Conservation (phyloP, 2,113 vertebrate species). For the Cynocephalus volans region DNA sequence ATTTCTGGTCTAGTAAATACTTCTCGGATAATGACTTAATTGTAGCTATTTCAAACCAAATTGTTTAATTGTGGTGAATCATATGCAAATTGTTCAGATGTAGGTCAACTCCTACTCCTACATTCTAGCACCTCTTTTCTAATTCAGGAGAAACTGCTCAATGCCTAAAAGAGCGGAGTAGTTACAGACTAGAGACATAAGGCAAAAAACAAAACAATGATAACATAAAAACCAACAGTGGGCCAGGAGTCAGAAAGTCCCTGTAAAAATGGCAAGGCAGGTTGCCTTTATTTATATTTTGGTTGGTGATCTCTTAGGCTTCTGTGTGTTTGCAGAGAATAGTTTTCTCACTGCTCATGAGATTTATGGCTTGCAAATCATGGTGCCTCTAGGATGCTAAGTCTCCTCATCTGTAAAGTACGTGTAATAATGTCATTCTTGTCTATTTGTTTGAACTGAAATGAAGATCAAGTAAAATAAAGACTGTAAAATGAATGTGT, state of each 20-base stretch:
- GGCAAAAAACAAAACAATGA: neutral
- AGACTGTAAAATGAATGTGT: neutral
- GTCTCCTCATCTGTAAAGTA: neutral
- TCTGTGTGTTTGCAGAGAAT: neutral
- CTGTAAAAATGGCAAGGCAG: neutral
- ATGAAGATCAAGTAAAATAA: neutral
- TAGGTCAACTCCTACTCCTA: slow-evolving; percentile 63
- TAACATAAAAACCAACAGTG: neutral
- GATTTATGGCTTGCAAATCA: neutral
- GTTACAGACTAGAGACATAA: neutral
- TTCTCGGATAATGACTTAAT: slow-evolving; percentile 82
- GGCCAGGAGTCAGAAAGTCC: neutral
- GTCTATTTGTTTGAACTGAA: neutral
- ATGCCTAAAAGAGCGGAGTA: slow-evolving; percentile 30
- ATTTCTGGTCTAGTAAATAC: slow-evolving; percentile 77
- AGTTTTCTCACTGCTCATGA: neutral
- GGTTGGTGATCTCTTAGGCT: neutral
- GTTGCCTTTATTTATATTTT: neutral
- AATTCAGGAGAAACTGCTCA: slow-evolving; percentile 45
- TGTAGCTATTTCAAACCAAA: slow-evolving; percentile 78
- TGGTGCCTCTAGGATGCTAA: neutral
- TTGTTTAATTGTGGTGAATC: slow-evolving; percentile 82
- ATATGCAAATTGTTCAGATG: slow-evolving; percentile 78
- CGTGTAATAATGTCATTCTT: neutral
- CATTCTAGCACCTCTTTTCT: slow-evolving; percentile 74